Percentiles rank a stretch among this genome's conserved stretches.
Conservation (phyloP, 1,140 invertebrate genomes). For the Probaryconus sp. region DNA sequence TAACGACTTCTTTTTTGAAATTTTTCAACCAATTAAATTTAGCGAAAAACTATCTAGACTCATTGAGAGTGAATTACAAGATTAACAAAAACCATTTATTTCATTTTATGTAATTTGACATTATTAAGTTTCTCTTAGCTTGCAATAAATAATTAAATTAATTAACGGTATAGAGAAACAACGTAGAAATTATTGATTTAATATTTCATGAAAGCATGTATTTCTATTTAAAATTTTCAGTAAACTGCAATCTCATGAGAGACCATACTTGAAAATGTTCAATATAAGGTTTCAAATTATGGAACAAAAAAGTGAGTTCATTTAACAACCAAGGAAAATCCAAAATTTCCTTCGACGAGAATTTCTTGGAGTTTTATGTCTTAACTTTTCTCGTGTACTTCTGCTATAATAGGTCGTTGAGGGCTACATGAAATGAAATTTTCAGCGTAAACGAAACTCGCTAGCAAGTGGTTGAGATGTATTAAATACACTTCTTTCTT, state of each 20-base stretch:
- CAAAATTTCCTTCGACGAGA: slow-evolving; percentile 44
- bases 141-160: too few species aligned
- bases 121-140: too few species aligned
- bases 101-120: too few species aligned
- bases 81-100: too few species aligned
- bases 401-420: slow-evolving; percentile 49
- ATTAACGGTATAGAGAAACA: too few species aligned
- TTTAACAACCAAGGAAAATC: slow-evolving; percentile 48
- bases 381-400: slow-evolving; percentile 52
- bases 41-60: too few species aligned
- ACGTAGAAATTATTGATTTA: slow-evolving; percentile 14
- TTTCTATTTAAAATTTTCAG: slow-evolving; percentile 31
- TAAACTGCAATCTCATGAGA: slow-evolving; percentile 32
- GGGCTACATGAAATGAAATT: slow-evolving; percentile 57
- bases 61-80: too few species aligned
- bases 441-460: slow-evolving; percentile 57
- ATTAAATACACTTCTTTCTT: slow-evolving; percentile 55
- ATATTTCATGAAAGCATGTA: slow-evolving; percentile 13
- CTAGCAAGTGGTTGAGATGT: slow-evolving; percentile 44
- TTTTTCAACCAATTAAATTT: too few species aligned
- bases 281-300: slow-evolving; percentile 47
- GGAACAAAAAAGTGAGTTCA: slow-evolving; percentile 45
- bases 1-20: too few species aligned
- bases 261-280: slow-evolving; percentile 28
- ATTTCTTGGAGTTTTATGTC: slow-evolving; percentile 50